Conservation (phyloP, 2,113 vertebrate genomes). For the Psittacus erithacus region DNA sequence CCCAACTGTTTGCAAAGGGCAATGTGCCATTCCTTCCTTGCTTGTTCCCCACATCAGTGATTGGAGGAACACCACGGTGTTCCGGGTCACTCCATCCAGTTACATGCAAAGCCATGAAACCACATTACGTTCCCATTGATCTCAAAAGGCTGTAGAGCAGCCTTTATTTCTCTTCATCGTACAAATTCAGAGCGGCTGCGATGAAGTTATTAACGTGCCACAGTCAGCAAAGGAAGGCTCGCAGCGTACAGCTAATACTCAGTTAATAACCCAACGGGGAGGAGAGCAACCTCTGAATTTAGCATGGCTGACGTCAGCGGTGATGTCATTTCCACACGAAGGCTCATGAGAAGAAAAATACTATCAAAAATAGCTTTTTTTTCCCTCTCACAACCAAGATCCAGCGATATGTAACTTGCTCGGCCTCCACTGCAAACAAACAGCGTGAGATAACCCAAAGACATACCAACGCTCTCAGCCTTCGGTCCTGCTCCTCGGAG, state of each 20-base stretch:
- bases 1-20: not conserved
- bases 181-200: not conserved
- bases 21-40: fast-evolving
- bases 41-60: fast-evolving
- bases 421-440: conserved; percentile 42
- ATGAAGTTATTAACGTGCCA: not conserved
- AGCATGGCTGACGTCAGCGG: conserved; percentile 21
- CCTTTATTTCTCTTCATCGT: not conserved
- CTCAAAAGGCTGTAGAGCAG: not conserved
- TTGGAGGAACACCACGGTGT: fast-evolving
- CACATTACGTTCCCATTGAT: fast-evolving
- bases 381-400: conserved; percentile 5
- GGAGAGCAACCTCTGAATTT: conserved; percentile 20
- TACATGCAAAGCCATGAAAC: fast-evolving
- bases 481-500: not conserved
- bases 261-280: not conserved
- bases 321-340: conserved; percentile 54
- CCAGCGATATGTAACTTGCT: not conserved
- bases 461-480: not conserved
- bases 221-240: not conserved
- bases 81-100: not conserved
- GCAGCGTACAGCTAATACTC: not conserved
- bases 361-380: not conserved
- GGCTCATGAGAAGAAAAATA: not conserved
- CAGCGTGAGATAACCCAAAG: conserved; percentile 6